Conservation (phyloP, 1,140 invertebrate species). For the Polyergus mexicanus region DNA sequence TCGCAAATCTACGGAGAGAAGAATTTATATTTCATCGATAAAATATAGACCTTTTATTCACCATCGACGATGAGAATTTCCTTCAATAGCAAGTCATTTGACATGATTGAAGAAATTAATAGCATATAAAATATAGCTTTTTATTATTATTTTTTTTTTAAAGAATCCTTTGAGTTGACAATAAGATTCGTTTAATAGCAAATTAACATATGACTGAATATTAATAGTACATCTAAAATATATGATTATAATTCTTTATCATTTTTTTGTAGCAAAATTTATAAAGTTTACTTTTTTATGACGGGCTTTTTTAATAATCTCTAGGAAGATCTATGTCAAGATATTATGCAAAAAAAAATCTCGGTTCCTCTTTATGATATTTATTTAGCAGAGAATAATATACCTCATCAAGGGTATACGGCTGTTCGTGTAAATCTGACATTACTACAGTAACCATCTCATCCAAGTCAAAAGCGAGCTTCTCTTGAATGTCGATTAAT, state of each 20-base stretch:
- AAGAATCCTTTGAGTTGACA: no score
- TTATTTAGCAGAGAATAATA: conserved; percentile 3
- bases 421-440: conserved; percentile 89
- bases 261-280: not conserved
- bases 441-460: conserved; percentile 91
- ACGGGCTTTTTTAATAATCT: not conserved
- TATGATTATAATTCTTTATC: not conserved
- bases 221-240: no score
- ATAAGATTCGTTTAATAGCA: no score
- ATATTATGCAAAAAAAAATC: not conserved
- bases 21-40: conserved; percentile 9
- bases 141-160: not conserved
- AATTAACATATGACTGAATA: no score
- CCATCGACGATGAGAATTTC: not conserved
- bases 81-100: not conserved
- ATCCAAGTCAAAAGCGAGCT: conserved; percentile 88
- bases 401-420: conserved; percentile 93
- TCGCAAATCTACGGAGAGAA: conserved; percentile 85
- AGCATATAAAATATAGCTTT: not conserved
- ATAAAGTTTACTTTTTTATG: not conserved
- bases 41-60: not conserved
- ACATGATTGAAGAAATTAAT: not conserved
- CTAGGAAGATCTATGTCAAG: not conserved
- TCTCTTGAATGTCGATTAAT: conserved; percentile 91
- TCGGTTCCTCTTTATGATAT: conserved; percentile 23